phyloP scores from a whole-genome alignment of 92 coral and sea anemone genomes.

The Umimayanthus kanabou region DNA sequence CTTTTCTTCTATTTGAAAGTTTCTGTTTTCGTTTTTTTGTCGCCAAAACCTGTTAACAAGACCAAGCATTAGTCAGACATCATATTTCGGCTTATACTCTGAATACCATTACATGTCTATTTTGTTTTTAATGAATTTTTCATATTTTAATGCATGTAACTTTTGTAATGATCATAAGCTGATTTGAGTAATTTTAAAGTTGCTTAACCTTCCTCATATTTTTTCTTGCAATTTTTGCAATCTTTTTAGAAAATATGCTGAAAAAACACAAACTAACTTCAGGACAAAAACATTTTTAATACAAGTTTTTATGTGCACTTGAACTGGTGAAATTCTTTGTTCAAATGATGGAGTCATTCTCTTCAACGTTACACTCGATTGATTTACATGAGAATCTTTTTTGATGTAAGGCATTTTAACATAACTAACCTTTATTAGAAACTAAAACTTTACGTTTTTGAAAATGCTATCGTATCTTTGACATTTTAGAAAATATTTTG shows the following conservation, averaged over 20 bases:
- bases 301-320: not conserved
- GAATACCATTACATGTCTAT: not conserved
- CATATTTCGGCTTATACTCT: too few relatives aligned
- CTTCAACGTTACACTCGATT: not conserved
- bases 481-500: not conserved
- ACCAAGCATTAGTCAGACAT: not conserved
- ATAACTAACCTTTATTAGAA: too few relatives aligned
- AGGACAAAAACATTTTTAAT: not conserved
- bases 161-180: conserved; percentile 5
- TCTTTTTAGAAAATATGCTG: not conserved
- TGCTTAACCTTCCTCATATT: not conserved
- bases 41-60: too few relatives aligned
- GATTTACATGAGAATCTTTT: not conserved
- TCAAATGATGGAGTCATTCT: not conserved
- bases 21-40: not conserved
- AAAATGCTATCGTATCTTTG: not conserved
- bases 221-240: conserved; percentile 5
- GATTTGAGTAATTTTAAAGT: conserved; percentile 16
- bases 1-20: not conserved
- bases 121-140: not conserved
- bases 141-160: not conserved
- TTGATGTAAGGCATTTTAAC: not conserved
- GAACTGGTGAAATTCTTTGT: not conserved
- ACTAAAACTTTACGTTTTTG: not conserved
- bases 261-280: not conserved